A percentile compares a stretch with the other conserved stretches of the same genome.
Conservation (phyloP, 2,888 invertebrate genomes). For the Lasioglossum calceatum region DNA sequence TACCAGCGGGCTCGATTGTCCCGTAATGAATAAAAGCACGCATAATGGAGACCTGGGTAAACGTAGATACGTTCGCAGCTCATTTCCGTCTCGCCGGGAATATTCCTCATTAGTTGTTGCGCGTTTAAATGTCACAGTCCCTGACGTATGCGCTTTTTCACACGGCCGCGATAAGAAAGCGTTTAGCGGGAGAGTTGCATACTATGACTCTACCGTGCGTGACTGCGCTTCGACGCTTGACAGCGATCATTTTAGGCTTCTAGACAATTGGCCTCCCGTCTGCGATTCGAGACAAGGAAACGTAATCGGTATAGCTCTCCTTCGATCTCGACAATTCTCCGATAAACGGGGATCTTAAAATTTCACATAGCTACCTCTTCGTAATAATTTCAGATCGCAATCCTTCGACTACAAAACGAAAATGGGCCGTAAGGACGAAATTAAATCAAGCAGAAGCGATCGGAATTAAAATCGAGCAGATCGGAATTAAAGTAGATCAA, state of each 20-base stretch:
- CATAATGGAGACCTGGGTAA: conserved; percentile 50
- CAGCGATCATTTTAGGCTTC: background rate
- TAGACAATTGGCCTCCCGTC: background rate
- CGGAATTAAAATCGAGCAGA: background rate
- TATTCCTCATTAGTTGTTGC: conserved; percentile 68
- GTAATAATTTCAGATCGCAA: background rate
- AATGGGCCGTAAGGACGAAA: too few relatives aligned
- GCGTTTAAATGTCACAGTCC: conserved; percentile 61
- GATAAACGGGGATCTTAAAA: background rate
- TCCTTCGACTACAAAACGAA: too few relatives aligned
- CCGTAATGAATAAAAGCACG: conserved; percentile 61
- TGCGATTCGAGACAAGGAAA: background rate
- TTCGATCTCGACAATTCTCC: background rate
- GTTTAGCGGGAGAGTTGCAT: conserved; percentile 37
- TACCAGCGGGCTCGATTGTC: conserved; percentile 52
- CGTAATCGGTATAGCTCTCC: background rate
- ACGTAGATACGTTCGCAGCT: conserved; percentile 59
- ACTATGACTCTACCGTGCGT: background rate
- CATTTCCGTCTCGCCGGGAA: conserved; percentile 68
- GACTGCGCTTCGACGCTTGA: conserved; percentile 13
- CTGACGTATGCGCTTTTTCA: conserved; percentile 53
- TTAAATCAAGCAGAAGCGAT: background rate
- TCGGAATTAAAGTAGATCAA: background rate
- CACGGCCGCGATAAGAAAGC: conserved; percentile 38
- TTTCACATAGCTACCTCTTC: background rate